phyloP scores from a whole-genome alignment of 2,797 vertebrate species.

The Hydrocynus forskahlii region DNA sequence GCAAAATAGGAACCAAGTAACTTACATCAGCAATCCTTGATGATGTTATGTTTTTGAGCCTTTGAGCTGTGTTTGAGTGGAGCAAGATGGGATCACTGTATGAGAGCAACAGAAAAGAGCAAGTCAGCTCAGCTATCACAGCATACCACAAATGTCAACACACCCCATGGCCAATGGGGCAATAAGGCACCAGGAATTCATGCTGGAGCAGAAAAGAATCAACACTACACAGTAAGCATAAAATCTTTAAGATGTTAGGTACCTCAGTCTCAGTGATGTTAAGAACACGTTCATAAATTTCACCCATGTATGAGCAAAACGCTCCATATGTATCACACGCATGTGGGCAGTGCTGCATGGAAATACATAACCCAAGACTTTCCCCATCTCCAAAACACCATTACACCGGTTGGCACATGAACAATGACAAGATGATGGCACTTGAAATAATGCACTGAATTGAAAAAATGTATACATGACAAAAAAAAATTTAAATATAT shows the following conservation, averaged over 20 bases:
- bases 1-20: conserved; percentile 21
- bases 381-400: not conserved
- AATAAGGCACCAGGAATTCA: conserved; percentile 59
- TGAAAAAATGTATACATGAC: not conserved
- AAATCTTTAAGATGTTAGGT: not conserved
- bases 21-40: conserved; percentile 56
- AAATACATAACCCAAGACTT: not conserved
- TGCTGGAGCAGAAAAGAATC: conserved; percentile 12
- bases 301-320: not conserved
- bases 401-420: not conserved
- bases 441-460: not conserved
- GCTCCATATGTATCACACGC: not conserved
- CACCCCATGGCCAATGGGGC: conserved; percentile 68
- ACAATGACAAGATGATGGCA: not conserved
- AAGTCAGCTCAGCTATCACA: conserved; percentile 41
- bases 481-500: too few species aligned
- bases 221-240: not conserved
- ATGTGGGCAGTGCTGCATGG: not conserved
- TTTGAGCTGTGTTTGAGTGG: conserved; percentile 34
- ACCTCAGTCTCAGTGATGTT: not conserved
- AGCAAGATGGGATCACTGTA: conserved; percentile 54
- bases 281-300: not conserved
- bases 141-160: conserved; percentile 58
- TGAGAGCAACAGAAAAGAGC: conserved; percentile 63
- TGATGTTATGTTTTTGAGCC: conserved; percentile 12